Evolutionary conservation across 2,888 invertebrate genomes (phyloP).

Genomic region (Drosophila subsilvestris): DNA sequence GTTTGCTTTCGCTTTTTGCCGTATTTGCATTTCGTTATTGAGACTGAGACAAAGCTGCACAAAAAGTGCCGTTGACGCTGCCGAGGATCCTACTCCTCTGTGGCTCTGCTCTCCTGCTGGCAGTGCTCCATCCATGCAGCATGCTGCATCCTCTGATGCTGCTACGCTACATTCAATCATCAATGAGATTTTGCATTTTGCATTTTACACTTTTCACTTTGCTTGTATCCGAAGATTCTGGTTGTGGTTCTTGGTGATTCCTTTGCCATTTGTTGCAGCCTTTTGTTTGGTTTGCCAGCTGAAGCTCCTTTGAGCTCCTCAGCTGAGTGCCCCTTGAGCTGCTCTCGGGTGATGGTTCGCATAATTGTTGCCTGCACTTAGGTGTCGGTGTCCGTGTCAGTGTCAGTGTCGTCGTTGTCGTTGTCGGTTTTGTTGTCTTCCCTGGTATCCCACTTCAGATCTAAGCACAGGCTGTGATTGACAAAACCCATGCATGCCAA

Average conservation of each 20-base stretch:
- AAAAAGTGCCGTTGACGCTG: conserved; percentile 35
- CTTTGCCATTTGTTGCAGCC: conserved; percentile 50
- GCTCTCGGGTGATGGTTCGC: conserved; percentile 24
- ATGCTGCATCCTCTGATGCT: conserved; percentile 14
- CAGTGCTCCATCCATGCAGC: neutral
- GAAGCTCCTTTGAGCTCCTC: conserved; percentile 22
- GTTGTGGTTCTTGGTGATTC: conserved; percentile 11
- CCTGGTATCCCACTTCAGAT: no score
- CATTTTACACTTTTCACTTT: conserved; percentile 73
- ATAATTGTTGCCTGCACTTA: conserved; percentile 65
- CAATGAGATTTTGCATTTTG: conserved; percentile 69
- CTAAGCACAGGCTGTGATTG: conserved; percentile 46
- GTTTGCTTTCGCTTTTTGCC: conserved; percentile 69
- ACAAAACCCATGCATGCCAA: conserved; percentile 43
- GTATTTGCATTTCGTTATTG: conserved; percentile 79
- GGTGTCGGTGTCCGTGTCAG: conserved; percentile 2
- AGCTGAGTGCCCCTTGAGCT: conserved; percentile 42
- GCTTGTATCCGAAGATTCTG: conserved; percentile 42
- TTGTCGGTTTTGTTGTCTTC: neutral
- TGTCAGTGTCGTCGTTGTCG: neutral
- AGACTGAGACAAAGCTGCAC: conserved; percentile 72
- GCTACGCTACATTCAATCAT: conserved; percentile 71
- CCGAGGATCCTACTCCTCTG: conserved; percentile 24
- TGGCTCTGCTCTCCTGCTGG: neutral
- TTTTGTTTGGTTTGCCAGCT: conserved; percentile 53